Evolutionary conservation across 2,113 vertebrate species (phyloP), one percentile per base, ranked within the genome.

Genomic region (Pituophis catenifer): DNA sequence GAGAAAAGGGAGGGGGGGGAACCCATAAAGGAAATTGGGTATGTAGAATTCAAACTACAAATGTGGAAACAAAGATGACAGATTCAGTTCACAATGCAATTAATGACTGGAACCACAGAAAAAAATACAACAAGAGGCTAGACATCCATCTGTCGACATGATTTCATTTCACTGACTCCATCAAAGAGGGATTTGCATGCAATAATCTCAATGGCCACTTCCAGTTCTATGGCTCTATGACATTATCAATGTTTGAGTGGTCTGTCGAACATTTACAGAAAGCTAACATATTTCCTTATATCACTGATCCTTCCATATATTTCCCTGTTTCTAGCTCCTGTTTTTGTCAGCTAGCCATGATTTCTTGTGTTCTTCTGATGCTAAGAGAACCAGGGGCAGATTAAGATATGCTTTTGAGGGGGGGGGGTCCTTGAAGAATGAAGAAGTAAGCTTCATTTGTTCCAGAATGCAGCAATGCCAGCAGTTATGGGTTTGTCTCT

Each of bases 11-110:
- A 65, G 5, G 62, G 3, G 29, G 8, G 1, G 1, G 5, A 1
- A 8, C 33, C 26, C 54, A 55, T 12, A 15, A 48, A 15, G 38
- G 38, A 33, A 17, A 91, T 15, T 91, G 85, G 54, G 38, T 48
- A 21, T 48, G 38, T 57, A 70, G 26, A 70, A 48, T 29, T 26
- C 89, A 75, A 12, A 55, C 44, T 44, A 7, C 10, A 57, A 65
- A 55, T 81, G 10, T 75, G 3, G 26, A 91, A 93, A 91, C 85
- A 90, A 91, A 90, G 12, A 59, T 58, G 19, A 88, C 19, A 58
- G 11, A 59, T 93, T 58, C 48, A 54, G n/a, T 55, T 89, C 50
- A 17, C 38, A 57, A 62, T 58, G 52, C 44, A 90, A 88, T 88
- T 54, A 57, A 6, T 57, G 33, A 53, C 38, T 11, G 48, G 3